A percentile compares a stretch with the other conserved stretches of the same genome.
These are phyloP conservation scores for Geodia barretti DNA, from an alignment of 37 sponge, comb jelly and placozoan genomes.

Conservation along the genomic window DNA sequence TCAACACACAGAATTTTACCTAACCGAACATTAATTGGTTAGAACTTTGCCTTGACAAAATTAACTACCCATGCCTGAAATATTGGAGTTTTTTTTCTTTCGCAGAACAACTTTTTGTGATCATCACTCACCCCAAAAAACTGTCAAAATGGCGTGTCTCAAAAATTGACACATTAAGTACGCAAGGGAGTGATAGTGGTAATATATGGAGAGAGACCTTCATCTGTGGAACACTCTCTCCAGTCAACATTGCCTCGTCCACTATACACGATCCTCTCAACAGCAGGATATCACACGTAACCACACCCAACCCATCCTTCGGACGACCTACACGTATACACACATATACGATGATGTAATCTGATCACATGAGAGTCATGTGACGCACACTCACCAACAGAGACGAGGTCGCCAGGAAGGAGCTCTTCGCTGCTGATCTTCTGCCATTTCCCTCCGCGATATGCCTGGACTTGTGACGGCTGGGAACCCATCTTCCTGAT, in stretches of 20 bases:
- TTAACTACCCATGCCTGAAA: no score
- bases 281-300: slow-evolving; percentile 94
- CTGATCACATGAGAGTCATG: neutral
- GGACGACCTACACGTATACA: slow-evolving; percentile 71
- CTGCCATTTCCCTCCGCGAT: slow-evolving; percentile 79
- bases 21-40: no score
- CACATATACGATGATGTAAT: neutral
- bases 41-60: no score
- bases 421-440: slow-evolving; percentile 72
- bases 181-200: no score
- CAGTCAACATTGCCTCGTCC: slow-evolving; percentile 96
- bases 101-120: no score
- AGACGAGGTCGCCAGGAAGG: slow-evolving; percentile 92
- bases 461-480: slow-evolving; percentile 61
- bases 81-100: no score
- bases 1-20: no score
- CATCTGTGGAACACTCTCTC: slow-evolving; percentile 97
- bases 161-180: no score
- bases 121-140: no score
- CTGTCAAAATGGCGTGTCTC: no score
- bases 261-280: slow-evolving; percentile 88
- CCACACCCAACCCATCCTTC: slow-evolving; percentile 52
- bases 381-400: slow-evolving; percentile 50
- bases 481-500: slow-evolving; percentile 87
- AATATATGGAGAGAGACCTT: slow-evolving; percentile 48